Conservation (phyloP, 2,888 invertebrate species). For the Argynnis bischoffii region DNA sequence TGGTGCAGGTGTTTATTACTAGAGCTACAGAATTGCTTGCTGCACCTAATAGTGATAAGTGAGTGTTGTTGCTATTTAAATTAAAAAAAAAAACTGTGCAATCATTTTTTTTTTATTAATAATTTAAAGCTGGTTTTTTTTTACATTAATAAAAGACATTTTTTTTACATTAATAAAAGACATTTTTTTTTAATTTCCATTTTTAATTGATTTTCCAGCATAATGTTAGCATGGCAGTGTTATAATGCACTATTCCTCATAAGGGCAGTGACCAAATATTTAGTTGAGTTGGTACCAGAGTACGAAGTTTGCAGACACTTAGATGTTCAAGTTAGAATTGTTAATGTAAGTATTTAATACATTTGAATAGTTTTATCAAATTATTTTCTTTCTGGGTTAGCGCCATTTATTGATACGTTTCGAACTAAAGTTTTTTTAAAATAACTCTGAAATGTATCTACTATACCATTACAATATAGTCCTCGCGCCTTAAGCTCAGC, state of each 20-base stretch:
- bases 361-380: neutral
- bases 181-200: neutral
- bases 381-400: neutral
- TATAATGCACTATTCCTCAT: constrained; percentile 96
- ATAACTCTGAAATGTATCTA: too few relatives aligned
- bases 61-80: constrained; percentile 53
- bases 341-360: constrained; percentile 34
- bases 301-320: constrained; percentile 93
- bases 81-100: too few relatives aligned
- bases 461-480: too few relatives aligned
- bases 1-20: constrained; percentile 92
- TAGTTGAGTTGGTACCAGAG: constrained; percentile 95
- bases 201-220: constrained; percentile 56
- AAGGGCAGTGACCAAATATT: constrained; percentile 91
- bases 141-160: neutral
- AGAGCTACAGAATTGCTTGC: constrained; percentile 92
- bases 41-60: constrained; percentile 95
- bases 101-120: too few relatives aligned
- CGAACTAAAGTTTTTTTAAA: neutral
- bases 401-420: neutral
- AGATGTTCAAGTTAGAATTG: constrained; percentile 73
- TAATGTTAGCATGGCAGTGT: constrained; percentile 93
- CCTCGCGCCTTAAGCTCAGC: too few relatives aligned
- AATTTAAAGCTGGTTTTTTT: neutral
- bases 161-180: constrained; percentile 1